Percentiles rank a stretch among this genome's conserved stretches.
phyloP scores from a whole-genome alignment of 2,797 vertebrate species.

The Adrianichthys oophorus region DNA sequence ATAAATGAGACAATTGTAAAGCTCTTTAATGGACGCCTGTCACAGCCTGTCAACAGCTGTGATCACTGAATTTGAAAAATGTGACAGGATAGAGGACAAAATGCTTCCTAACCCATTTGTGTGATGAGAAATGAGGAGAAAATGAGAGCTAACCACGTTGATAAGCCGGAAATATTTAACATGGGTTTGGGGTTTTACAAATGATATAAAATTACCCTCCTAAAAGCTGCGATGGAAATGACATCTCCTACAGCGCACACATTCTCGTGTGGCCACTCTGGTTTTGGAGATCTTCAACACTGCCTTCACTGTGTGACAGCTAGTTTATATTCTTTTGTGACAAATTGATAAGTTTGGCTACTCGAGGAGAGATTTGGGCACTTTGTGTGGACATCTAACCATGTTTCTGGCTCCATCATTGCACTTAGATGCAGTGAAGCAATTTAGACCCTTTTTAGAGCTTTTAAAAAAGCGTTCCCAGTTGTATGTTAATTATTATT shows the following conservation, averaged over 20 bases:
- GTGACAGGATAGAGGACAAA: slow-evolving; percentile 45
- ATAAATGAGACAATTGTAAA: slow-evolving; percentile 14
- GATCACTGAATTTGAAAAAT: slow-evolving; percentile 34
- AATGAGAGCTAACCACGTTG: slow-evolving; percentile 38
- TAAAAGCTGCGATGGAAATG: slow-evolving; percentile 44
- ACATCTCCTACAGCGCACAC: slow-evolving; percentile 54
- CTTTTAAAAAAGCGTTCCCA: too few relatives aligned
- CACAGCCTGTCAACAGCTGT: slow-evolving; percentile 31
- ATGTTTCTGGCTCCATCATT: slow-evolving; percentile 50
- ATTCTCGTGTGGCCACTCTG: slow-evolving; percentile 65
- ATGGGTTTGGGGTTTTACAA: slow-evolving; percentile 31
- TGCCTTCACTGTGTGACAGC: slow-evolving; percentile 50
- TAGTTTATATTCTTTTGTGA: slow-evolving; percentile 63
- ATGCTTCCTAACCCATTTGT: slow-evolving; percentile 34
- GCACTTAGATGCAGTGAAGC: slow-evolving; percentile 65
- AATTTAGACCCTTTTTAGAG: slow-evolving; percentile 38
- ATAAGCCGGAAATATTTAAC: slow-evolving; percentile 60
- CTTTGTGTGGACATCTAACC: slow-evolving; percentile 39
- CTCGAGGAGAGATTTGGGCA: slow-evolving; percentile 54
- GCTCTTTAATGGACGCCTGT: slow-evolving; percentile 31
- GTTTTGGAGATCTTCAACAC: slow-evolving; percentile 74
- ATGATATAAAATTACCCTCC: slow-evolving; percentile 39
- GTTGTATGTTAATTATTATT: too few relatives aligned
- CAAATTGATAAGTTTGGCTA: slow-evolving; percentile 69
- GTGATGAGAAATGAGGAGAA: slow-evolving; percentile 28